Conservation (phyloP, 2,113 vertebrate species). For the Azemiops feae region DNA sequence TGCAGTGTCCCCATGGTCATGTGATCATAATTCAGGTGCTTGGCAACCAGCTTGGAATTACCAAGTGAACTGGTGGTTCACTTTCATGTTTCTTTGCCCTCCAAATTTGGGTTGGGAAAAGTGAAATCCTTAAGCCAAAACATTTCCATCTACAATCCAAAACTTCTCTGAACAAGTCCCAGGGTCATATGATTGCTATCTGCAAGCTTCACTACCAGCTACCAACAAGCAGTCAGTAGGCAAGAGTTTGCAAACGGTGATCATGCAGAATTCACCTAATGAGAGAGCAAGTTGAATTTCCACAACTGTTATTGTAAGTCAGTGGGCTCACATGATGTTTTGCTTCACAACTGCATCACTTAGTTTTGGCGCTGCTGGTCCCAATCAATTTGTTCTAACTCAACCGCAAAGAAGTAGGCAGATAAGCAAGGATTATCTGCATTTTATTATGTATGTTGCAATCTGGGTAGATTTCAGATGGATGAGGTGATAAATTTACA, state of each 20-base stretch:
- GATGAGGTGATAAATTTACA: neutral
- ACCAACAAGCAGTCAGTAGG: neutral
- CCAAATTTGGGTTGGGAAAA: neutral
- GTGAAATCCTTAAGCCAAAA: neutral
- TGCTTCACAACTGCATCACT: neutral
- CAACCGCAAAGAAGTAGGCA: too few species aligned
- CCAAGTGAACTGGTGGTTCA: neutral
- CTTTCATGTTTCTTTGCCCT: neutral
- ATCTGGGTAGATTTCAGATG: neutral
- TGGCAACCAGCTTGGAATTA: neutral
- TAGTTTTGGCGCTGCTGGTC: neutral
- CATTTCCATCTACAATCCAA: neutral
- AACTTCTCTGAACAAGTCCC: conserved; percentile 11
- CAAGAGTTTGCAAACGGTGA: neutral
- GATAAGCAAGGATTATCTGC: neutral
- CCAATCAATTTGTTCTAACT: too few species aligned
- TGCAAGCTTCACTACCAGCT: neutral
- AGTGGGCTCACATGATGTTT: neutral
- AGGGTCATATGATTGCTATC: neutral
- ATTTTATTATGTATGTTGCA: neutral
- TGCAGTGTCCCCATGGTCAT: neutral
- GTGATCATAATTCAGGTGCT: neutral
- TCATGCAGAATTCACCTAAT: neutral
- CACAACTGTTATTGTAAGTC: neutral
- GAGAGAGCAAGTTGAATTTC: neutral